phyloP scores from a whole-genome alignment of 2,113 vertebrate species.

The Acinonyx jubatus region DNA sequence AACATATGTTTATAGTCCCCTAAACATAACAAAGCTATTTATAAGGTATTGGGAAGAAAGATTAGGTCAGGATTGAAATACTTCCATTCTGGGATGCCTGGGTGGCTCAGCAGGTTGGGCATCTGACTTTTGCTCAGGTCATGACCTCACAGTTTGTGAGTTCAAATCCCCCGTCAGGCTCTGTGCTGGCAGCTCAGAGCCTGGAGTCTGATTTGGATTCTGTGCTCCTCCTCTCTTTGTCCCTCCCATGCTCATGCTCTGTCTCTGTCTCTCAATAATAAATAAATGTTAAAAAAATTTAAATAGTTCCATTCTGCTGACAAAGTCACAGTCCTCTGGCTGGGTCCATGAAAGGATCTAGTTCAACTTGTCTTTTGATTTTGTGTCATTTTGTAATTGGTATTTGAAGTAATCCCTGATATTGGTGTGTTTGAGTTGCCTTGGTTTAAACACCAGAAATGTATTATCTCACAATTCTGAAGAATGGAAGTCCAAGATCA shows the following conservation, averaged over 20 bases:
- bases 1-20: neutral
- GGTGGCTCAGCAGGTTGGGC: no score
- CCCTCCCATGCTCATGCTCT: no score
- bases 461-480: neutral
- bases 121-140: no score
- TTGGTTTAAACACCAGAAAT: neutral
- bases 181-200: no score
- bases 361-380: neutral
- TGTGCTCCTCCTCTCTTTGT: no score
- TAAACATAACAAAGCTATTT: neutral
- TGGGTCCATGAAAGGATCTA: neutral
- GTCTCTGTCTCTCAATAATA: no score
- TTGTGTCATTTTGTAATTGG: neutral
- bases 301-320: neutral
- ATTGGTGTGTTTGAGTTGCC: neutral
- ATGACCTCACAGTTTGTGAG: no score
- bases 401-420: neutral
- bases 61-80: neutral
- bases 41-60: neutral
- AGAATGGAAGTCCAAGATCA: neutral
- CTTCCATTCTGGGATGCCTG: neutral
- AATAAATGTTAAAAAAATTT: no score
- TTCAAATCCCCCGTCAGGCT: no score
- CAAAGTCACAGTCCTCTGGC: neutral
- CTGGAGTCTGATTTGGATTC: no score